Evolutionary conservation across 2,797 vertebrate genomes (phyloP).

Genomic region (Mustela erminea): DNA sequence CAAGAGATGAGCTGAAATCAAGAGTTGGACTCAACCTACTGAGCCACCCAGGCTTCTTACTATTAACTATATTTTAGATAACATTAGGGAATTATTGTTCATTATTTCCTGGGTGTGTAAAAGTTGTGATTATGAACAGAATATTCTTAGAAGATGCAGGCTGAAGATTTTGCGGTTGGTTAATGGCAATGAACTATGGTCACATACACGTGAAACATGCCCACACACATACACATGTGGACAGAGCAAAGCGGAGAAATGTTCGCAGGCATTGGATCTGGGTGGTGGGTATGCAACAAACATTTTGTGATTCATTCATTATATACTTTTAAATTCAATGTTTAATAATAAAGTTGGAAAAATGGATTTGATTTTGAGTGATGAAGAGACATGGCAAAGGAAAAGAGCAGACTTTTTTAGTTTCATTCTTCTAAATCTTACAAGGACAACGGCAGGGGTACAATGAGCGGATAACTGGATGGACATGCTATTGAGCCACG

Average conservation of each 20-base stretch:
- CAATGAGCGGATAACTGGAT: rapidly evolving
- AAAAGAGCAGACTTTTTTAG: not conserved
- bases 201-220: not conserved
- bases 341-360: not conserved
- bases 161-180: not conserved
- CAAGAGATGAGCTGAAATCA: not conserved
- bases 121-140: not conserved
- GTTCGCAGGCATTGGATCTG: not conserved
- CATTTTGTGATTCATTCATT: too few relatives aligned
- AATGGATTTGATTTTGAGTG: not conserved
- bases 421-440: not conserved
- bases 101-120: not conserved
- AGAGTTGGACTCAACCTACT: not conserved
- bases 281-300: not conserved
- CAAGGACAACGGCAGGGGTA: not conserved
- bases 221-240: not conserved
- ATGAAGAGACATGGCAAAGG: not conserved
- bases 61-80: not conserved
- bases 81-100: not conserved
- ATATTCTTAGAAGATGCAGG: not conserved
- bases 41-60: not conserved
- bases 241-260: not conserved
- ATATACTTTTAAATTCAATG: not conserved
- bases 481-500: not conserved
- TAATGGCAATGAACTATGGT: not conserved